These are phyloP conservation scores for Stictonetta naevosa DNA, from an alignment of 2,113 vertebrate species.

Conservation along the genomic window DNA sequence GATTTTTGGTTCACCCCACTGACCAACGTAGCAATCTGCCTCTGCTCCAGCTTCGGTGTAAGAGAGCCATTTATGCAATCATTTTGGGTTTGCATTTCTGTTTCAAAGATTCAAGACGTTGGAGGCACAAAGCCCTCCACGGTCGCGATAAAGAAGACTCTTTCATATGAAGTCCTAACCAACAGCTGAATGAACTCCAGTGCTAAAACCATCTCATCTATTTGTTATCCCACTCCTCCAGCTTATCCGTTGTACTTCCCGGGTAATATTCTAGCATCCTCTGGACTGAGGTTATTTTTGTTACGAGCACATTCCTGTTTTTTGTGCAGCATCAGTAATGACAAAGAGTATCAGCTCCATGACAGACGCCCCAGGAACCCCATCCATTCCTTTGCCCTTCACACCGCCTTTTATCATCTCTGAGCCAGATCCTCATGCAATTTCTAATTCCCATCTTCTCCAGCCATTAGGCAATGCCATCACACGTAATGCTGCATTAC, in stretches of 20 bases:
- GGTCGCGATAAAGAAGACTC: rapidly evolving
- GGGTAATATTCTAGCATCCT: not conserved
- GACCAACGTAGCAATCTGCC: not conserved
- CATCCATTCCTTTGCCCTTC: not conserved
- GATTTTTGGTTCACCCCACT: not conserved
- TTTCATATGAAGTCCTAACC: not conserved
- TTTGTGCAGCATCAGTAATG: not conserved
- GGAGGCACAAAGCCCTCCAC: not conserved
- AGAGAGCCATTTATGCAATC: not conserved
- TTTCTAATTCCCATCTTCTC: not conserved
- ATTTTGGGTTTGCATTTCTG: not conserved
- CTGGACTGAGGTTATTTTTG: not conserved
- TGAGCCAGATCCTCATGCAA: not conserved
- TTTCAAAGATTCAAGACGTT: not conserved
- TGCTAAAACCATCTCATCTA: not conserved
- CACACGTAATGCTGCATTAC: not conserved
- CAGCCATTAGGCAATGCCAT: not conserved
- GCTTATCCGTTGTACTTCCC: not conserved
- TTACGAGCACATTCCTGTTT: not conserved
- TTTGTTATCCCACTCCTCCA: not conserved
- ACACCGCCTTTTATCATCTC: not conserved
- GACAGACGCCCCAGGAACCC: not conserved
- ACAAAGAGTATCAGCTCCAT: not conserved
- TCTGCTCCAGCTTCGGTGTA: not conserved
- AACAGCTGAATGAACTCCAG: not conserved